Evolutionary conservation across 2,797 vertebrate genomes (phyloP).

Genomic region (Cossypha heuglini): DNA sequence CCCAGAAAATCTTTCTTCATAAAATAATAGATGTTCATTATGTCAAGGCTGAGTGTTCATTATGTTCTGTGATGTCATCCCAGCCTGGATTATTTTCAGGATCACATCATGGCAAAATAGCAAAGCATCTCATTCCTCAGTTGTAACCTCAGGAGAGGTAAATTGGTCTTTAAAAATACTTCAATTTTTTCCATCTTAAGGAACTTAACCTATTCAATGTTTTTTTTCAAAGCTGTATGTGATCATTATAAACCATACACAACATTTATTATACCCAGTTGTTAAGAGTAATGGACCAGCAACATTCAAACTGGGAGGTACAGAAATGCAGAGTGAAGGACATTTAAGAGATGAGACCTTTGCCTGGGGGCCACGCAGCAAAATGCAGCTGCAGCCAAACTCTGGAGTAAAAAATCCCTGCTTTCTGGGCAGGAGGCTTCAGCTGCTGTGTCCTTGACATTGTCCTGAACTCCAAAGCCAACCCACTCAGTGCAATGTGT

Average conservation of each 20-base stretch:
- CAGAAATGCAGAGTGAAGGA: neutral
- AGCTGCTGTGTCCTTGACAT: neutral
- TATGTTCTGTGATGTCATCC: constrained; percentile 12
- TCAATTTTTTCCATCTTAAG: neutral
- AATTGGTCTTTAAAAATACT: neutral
- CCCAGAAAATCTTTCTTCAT: constrained; percentile 26
- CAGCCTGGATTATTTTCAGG: constrained; percentile 46
- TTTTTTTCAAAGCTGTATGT: neutral
- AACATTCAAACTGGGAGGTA: neutral
- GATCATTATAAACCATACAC: neutral
- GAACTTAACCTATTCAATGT: neutral
- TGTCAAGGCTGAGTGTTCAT: constrained; percentile 32
- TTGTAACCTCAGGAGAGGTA: neutral
- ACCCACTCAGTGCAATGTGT: neutral
- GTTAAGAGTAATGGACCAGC: neutral
- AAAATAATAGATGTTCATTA: constrained; percentile 50
- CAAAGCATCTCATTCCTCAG: neutral
- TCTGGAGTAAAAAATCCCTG: neutral
- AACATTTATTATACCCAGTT: neutral
- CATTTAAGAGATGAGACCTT: neutral
- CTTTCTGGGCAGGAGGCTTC: neutral
- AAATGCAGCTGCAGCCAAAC: neutral
- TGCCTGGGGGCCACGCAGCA: neutral
- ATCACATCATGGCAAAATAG: neutral
- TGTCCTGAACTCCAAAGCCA: neutral